Conservation (phyloP, 2,888 invertebrate genomes). For the Lithosia quadra region DNA sequence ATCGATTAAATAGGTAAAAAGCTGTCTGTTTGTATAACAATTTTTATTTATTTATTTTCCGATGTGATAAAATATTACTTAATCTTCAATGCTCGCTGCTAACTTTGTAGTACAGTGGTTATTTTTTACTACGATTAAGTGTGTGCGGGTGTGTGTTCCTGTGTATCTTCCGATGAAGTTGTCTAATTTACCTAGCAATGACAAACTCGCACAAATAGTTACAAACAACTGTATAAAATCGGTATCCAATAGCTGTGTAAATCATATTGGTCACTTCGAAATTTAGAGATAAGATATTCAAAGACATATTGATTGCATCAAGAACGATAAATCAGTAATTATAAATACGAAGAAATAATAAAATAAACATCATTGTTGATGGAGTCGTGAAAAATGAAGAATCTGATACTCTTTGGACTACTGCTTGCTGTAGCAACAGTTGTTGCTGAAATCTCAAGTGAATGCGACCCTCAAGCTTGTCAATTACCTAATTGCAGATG, state of each 20-base stretch:
- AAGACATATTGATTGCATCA: conserved; percentile 7
- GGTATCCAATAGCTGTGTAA: neutral
- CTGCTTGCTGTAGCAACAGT: conserved; percentile 29
- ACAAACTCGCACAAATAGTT: neutral
- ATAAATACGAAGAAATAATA: conserved; percentile 30
- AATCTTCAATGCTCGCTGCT: neutral
- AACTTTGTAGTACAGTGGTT: neutral
- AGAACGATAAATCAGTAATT: conserved; percentile 35
- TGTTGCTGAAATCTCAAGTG: conserved; percentile 41
- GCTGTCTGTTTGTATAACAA: neutral
- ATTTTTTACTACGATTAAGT: neutral
- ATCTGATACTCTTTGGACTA: conserved; percentile 15
- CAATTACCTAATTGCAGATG: conserved; percentile 86
- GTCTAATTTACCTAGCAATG: neutral
- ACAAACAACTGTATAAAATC: neutral
- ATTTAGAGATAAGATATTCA: conserved; percentile 13
- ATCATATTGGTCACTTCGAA: conserved; percentile 6
- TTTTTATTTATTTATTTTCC: neutral
- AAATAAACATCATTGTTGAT: conserved; percentile 14
- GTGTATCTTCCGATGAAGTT: neutral
- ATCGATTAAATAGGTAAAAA: neutral
- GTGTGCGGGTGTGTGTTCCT: neutral
- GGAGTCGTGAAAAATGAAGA: conserved; percentile 39
- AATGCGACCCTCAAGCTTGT: conserved; percentile 73
- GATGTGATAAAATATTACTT: neutral